Evolutionary conservation across 1,140 invertebrate species (phyloP), one percentile per base, ranked within the genome.

Genomic region (Cecropterus lyciades): DNA sequence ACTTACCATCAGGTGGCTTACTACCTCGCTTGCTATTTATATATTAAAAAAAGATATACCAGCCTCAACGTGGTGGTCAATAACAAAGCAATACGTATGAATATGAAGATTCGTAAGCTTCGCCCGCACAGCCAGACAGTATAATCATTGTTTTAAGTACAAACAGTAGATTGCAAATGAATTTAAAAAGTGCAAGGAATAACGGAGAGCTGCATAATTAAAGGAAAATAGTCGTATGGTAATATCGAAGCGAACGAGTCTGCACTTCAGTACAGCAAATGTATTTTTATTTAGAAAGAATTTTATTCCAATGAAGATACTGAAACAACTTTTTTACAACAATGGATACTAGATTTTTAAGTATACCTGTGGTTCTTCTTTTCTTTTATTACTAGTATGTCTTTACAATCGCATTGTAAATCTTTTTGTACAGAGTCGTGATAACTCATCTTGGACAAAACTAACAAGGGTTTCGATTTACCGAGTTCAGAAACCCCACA

Each of bases 401-500:
- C 20, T 24, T 24, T 24, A 24, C 20, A 24, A 42, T 2, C 4
- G 4, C 14, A 17, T 17, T 46, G 10, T 10, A 16, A 46, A 17
- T 40, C 14, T 40, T 9, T 55, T n/a, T n/a, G 15, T 55, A 4
- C 30, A 40, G 33, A 40, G 11, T 55, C 33, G 33, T 11, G 30
- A 40, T 55, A 55, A 40, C 14, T 10, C 33, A 55, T 55, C 52
- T 55, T 14, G 33, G 15, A 55, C 10, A 16, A 48, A 55, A 27
- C 52, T 55, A 55, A 37, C 30, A 37, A 55, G 30, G 14, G 11
- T 30, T 55, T 16, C 52, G 52, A 40, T 40, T 33, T 40, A 30
- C 40, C 33, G 33, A n/a, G 52, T 55, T 55, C 52, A 55, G 40
- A 30, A 55, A 30, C 10, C 27, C 15, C 1, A 15, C 30, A 17